phyloP scores from a whole-genome alignment of 2,113 vertebrate genomes.

The Beaufortia kweichowensis region DNA sequence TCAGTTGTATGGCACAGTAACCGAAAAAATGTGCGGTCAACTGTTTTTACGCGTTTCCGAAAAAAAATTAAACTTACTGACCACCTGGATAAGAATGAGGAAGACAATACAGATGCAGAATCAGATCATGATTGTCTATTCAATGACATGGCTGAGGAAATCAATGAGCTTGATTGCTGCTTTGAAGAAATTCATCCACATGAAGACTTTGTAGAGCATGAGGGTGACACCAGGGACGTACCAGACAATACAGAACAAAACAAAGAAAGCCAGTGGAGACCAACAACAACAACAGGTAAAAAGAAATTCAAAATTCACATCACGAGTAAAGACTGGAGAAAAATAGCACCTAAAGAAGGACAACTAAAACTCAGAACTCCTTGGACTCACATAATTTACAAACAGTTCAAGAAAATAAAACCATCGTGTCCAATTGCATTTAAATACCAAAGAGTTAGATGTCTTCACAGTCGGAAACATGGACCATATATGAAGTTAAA shows the following conservation, averaged over 20 bases:
- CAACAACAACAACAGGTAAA: background rate
- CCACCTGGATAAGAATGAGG: slow-evolving; percentile 9
- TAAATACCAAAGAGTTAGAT: background rate
- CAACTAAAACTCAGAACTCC: background rate
- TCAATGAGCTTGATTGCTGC: background rate
- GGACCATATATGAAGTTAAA: background rate
- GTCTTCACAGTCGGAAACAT: background rate
- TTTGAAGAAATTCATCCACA: background rate
- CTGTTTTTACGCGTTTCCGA: background rate
- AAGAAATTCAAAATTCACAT: background rate
- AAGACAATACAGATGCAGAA: background rate
- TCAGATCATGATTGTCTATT: background rate
- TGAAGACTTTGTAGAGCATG: background rate
- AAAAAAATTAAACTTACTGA: background rate
- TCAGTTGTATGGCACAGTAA: slow-evolving; percentile 16
- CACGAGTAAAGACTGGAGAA: background rate
- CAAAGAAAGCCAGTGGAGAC: background rate
- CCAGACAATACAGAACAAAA: background rate
- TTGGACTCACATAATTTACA: background rate
- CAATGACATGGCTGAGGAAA: slow-evolving; percentile 10
- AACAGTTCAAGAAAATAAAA: background rate
- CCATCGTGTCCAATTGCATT: slow-evolving; percentile 1
- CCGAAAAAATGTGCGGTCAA: background rate
- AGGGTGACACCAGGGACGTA: background rate
- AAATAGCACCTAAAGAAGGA: background rate